A percentile compares a stretch with the other conserved stretches of the same genome.
Conservation (phyloP, 2,888 invertebrate species). For the Archips xylosteana region DNA sequence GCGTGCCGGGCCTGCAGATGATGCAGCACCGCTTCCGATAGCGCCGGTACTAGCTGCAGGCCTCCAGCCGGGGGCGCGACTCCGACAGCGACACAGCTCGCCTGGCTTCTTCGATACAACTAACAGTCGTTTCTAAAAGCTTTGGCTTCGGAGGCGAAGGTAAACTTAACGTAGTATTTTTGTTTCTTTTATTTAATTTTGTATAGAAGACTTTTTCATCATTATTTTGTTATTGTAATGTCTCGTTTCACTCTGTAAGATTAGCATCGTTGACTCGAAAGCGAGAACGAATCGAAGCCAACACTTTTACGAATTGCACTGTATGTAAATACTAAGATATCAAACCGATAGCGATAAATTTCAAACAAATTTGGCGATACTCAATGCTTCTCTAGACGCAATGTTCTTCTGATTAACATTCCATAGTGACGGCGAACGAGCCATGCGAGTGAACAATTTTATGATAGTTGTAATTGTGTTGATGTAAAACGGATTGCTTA, state of each 20-base stretch:
- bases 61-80: not conserved
- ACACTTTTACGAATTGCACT: conserved; percentile 12
- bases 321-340: conserved; percentile 31
- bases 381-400: conserved; percentile 26
- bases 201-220: not conserved
- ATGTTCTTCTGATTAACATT: conserved; percentile 32
- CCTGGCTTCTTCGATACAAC: conserved; percentile 50
- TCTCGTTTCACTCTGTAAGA: not conserved
- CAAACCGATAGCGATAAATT: conserved; percentile 10
- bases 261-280: not conserved
- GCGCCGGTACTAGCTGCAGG: conserved; percentile 56
- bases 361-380: conserved; percentile 25
- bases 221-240: conserved; percentile 1
- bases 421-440: conserved; percentile 30
- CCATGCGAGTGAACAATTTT: conserved; percentile 36
- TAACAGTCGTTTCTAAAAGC: conserved; percentile 12
- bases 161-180: not conserved
- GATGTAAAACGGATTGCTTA: conserved; percentile 43
- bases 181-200: not conserved
- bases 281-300: not conserved
- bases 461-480: conserved; percentile 32
- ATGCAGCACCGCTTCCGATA: conserved; percentile 96
- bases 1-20: conserved; percentile 82
- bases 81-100: conserved; percentile 48
- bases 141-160: conserved; percentile 17